Evolutionary conservation across 2,888 invertebrate genomes (phyloP).

Genomic region (Protodeltote pygarga): DNA sequence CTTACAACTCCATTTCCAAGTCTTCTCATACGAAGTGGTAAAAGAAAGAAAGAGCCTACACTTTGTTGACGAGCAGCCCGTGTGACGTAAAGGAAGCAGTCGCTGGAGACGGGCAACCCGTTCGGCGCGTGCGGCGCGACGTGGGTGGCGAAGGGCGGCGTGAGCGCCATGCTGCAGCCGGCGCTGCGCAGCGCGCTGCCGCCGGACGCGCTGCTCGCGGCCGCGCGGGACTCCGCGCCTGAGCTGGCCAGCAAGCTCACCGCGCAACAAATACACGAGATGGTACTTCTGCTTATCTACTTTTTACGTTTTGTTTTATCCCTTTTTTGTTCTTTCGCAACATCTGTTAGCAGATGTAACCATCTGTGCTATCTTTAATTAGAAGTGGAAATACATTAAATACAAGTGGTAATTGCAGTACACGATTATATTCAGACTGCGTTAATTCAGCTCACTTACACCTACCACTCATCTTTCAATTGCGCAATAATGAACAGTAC

Average conservation of each 20-base stretch:
- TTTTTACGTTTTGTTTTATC: no score
- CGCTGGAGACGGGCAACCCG: slow-evolving; percentile 87
- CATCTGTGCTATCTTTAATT: no score
- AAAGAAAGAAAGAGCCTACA: slow-evolving; percentile 47
- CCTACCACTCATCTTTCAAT: no score
- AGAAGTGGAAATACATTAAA: no score
- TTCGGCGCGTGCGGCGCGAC: slow-evolving; percentile 85
- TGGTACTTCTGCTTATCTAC: slow-evolving; percentile 88
- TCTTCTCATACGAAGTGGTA: slow-evolving; percentile 45
- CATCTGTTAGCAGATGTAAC: no score
- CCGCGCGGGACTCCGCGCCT: slow-evolving; percentile 95
- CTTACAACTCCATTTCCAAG: slow-evolving; percentile 30
- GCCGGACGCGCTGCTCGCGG: slow-evolving; percentile 94
- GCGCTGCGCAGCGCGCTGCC: slow-evolving; percentile 85
- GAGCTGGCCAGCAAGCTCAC: slow-evolving; percentile 91
- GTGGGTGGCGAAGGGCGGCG: slow-evolving; percentile 77
- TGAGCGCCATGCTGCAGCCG: slow-evolving; percentile 83
- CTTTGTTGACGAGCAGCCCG: slow-evolving; percentile 69
- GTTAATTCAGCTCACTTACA: no score
- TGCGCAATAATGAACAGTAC: no score
- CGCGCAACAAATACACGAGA: slow-evolving; percentile 92
- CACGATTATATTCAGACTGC: no score
- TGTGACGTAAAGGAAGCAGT: slow-evolving; percentile 87
- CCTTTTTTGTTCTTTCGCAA: no score
- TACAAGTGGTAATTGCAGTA: no score